Conservation (phyloP, 2,888 invertebrate species). For the Phalangium opilio region DNA sequence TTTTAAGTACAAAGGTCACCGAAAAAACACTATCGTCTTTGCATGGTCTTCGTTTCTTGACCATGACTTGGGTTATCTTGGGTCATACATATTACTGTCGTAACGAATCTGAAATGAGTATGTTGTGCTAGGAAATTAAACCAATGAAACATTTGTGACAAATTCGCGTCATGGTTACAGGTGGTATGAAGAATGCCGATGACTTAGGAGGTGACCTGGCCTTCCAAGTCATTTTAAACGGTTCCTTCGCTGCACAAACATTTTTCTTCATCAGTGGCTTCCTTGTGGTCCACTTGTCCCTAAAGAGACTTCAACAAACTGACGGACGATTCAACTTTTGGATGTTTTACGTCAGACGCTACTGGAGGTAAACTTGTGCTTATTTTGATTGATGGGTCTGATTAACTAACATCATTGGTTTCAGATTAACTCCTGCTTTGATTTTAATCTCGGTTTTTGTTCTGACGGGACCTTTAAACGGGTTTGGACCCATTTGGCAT, state of each 20-base stretch:
- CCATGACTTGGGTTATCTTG: conserved; percentile 15
- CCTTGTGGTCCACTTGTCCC: conserved; percentile 12
- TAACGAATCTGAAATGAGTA: no score
- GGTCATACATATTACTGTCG: conserved; percentile 16
- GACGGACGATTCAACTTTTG: conserved; percentile 13
- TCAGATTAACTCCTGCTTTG: conserved; percentile 15
- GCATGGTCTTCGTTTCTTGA: conserved; percentile 15
- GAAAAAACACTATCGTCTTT: conserved; percentile 9
- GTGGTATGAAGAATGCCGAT: conserved; percentile 13
- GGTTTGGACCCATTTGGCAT: conserved; percentile 16
- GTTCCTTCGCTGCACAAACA: conserved; percentile 19
- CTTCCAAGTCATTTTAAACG: conserved; percentile 18
- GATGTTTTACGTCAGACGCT: conserved; percentile 14
- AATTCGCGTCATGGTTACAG: no score
- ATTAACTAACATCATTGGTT: background rate
- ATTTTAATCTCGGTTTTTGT: conserved; percentile 13
- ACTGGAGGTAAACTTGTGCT: conserved; percentile 17
- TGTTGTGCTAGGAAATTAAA: no score
- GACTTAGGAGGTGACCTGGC: conserved; percentile 15
- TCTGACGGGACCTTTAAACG: conserved; percentile 11
- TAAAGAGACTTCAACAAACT: conserved; percentile 10
- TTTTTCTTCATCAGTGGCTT: conserved; percentile 20
- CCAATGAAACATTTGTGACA: no score
- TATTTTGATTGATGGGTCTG: no score
- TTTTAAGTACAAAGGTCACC: conserved; percentile 11